A percentile compares a stretch with the other conserved stretches of the same genome.
These are phyloP conservation scores for Orchestes rusci DNA, from an alignment of 2,888 invertebrate species.

Conservation along the genomic window DNA sequence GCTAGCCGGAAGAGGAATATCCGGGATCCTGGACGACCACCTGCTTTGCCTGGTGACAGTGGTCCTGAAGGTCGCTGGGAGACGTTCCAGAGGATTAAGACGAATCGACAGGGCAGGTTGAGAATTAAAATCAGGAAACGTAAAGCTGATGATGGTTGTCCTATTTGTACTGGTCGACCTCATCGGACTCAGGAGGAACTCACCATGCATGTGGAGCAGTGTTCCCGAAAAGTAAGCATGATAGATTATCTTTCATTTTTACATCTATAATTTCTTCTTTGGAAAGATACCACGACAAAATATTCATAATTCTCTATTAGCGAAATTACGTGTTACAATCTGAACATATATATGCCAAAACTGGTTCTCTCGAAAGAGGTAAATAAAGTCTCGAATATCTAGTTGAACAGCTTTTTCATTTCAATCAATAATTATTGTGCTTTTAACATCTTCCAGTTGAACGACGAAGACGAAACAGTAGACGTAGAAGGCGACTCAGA, in stretches of 20 bases:
- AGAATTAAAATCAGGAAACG: constrained; percentile 60
- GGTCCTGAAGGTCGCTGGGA: constrained; percentile 59
- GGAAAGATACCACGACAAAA: too few species aligned
- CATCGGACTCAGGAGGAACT: constrained; percentile 53
- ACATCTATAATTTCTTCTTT: too few species aligned
- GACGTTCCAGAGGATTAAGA: constrained; percentile 64
- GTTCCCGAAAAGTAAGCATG: constrained; percentile 49
- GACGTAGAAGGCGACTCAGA: constrained; percentile 57
- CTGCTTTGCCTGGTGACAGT: constrained; percentile 44
- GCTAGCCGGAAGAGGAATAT: constrained; percentile 43
- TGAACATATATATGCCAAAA: too few species aligned
- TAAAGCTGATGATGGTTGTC: constrained; percentile 58
- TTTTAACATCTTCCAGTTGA: constrained; percentile 13
- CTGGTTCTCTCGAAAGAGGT: too few species aligned
- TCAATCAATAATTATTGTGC: too few species aligned
- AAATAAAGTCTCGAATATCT: too few species aligned
- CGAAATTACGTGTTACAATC: too few species aligned
- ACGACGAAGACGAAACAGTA: constrained; percentile 62
- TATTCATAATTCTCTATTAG: too few species aligned
- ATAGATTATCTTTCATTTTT: too few species aligned
- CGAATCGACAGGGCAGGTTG: constrained; percentile 61
- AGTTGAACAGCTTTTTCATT: too few species aligned
- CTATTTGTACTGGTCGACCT: constrained; percentile 55
- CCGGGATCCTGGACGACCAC: constrained; percentile 40
- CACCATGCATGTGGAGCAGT: constrained; percentile 57